Evolutionary conservation across 2,113 vertebrate species (phyloP).

Genomic region (Plecotus auritus): DNA sequence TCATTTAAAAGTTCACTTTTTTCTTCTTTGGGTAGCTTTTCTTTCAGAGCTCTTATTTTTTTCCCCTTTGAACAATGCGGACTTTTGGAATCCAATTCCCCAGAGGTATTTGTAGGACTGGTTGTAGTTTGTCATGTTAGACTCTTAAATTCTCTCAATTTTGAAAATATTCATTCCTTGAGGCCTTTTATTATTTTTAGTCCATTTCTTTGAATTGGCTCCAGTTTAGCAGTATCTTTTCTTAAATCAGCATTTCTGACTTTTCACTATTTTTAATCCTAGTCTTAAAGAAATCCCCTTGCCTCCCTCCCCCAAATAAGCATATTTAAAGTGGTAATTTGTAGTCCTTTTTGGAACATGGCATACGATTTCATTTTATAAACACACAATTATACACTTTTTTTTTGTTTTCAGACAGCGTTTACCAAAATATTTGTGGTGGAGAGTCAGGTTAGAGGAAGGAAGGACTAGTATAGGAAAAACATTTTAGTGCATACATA

Average conservation of each 20-base stretch:
- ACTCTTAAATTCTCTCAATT: slow-evolving; percentile 67
- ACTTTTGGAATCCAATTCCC: slow-evolving; percentile 59
- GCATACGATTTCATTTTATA: slow-evolving; percentile 53
- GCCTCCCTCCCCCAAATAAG: background rate
- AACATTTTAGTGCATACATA: slow-evolving; percentile 6
- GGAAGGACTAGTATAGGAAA: background rate
- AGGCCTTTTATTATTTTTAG: slow-evolving; percentile 70
- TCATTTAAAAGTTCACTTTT: slow-evolving; percentile 39
- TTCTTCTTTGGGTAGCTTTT: slow-evolving; percentile 41
- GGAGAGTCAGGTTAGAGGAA: background rate
- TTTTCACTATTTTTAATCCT: slow-evolving; percentile 49
- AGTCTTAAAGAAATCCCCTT: slow-evolving; percentile 36
- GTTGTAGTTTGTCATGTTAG: slow-evolving; percentile 67
- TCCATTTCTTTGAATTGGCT: slow-evolving; percentile 53
- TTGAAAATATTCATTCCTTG: slow-evolving; percentile 69
- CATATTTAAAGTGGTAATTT: slow-evolving; percentile 52
- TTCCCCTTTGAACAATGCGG: slow-evolving; percentile 61
- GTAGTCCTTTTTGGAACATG: slow-evolving; percentile 17
- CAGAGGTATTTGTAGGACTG: slow-evolving; percentile 64
- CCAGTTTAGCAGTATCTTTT: slow-evolving; percentile 65
- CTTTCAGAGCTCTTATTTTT: slow-evolving; percentile 58
- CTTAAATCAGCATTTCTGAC: slow-evolving; percentile 63
- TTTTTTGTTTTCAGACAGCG: slow-evolving; percentile 34
- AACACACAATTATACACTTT: background rate
- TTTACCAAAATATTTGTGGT: slow-evolving; percentile 56